A percentile compares a stretch with the other conserved stretches of the same genome.
Conservation (phyloP, 2,797 vertebrate species). For the Chrysolophus pictus region DNA sequence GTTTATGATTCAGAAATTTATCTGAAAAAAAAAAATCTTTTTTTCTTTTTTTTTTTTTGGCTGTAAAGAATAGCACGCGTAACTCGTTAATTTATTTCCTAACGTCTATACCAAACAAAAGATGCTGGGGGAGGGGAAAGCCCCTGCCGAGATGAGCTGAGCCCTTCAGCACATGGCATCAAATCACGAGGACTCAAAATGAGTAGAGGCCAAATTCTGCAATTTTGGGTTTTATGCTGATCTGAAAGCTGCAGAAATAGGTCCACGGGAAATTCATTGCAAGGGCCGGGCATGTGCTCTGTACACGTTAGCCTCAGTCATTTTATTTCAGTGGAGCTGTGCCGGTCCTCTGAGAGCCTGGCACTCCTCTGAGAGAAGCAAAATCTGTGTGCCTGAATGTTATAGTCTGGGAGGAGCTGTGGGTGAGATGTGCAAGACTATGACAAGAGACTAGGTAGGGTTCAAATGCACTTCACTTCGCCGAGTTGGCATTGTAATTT, state of each 20-base stretch:
- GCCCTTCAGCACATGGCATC: conserved; percentile 3
- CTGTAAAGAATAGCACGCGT: background rate
- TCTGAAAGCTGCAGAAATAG: conserved; percentile 11
- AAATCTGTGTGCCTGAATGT: background rate
- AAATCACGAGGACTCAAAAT: background rate
- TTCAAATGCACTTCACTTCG: background rate
- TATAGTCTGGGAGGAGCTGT: background rate
- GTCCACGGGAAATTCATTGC: background rate
- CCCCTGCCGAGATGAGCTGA: conserved; percentile 34
- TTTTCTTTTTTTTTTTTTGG: background rate
- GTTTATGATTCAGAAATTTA: conserved; percentile 31
- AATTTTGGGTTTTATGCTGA: background rate
- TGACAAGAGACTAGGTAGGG: background rate
- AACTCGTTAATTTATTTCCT: conserved; percentile 47
- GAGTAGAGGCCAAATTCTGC: conserved; percentile 14
- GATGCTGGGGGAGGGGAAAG: conserved; percentile 23
- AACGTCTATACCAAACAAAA: conserved; percentile 33
- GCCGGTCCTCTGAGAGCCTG: background rate
- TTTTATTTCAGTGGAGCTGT: background rate
- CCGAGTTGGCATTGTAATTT: conserved; percentile 23
- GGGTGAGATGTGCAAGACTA: background rate
- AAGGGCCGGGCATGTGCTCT: background rate
- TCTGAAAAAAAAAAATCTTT: background rate
- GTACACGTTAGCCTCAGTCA: background rate
- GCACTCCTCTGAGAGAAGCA: background rate